Evolutionary conservation across 2,888 invertebrate species (phyloP).

Genomic region (Rhagophthalmus giganteus): DNA sequence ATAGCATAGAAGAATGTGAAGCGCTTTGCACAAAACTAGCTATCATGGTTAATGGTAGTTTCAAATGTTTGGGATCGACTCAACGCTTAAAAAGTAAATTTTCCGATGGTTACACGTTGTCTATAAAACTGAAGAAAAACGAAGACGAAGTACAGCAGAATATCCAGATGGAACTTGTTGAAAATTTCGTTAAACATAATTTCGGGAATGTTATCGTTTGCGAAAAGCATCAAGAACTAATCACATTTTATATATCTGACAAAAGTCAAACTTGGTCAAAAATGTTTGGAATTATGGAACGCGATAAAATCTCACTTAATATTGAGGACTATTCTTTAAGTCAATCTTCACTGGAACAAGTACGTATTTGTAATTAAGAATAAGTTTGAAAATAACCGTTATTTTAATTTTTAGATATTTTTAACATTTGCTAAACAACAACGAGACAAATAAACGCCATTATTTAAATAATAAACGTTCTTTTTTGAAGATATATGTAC

Average conservation of each 20-base stretch:
- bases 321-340: conserved; percentile 82
- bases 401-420: conserved; percentile 59
- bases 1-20: conserved; percentile 88
- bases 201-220: conserved; percentile 54
- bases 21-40: conserved; percentile 79
- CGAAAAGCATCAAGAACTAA: conserved; percentile 71
- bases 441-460: conserved; percentile 27
- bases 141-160: conserved; percentile 22
- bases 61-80: conserved; percentile 78
- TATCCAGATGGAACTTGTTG: conserved; percentile 6
- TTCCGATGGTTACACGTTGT: conserved; percentile 61
- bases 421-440: conserved; percentile 67
- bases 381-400: no score
- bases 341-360: conserved; percentile 81
- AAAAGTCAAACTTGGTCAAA: conserved; percentile 68
- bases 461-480: no score
- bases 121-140: conserved; percentile 52
- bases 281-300: conserved; percentile 78
- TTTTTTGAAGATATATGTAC: no score
- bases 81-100: conserved; percentile 83
- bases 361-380: conserved; percentile 28
- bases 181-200: conserved; percentile 40
- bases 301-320: conserved; percentile 50
- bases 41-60: conserved; percentile 84
- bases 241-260: conserved; percentile 70